Evolutionary conservation across 2,797 vertebrate genomes (phyloP), one percentile per base, ranked within the genome.

Genomic region (Rousettus madagascariensis): DNA sequence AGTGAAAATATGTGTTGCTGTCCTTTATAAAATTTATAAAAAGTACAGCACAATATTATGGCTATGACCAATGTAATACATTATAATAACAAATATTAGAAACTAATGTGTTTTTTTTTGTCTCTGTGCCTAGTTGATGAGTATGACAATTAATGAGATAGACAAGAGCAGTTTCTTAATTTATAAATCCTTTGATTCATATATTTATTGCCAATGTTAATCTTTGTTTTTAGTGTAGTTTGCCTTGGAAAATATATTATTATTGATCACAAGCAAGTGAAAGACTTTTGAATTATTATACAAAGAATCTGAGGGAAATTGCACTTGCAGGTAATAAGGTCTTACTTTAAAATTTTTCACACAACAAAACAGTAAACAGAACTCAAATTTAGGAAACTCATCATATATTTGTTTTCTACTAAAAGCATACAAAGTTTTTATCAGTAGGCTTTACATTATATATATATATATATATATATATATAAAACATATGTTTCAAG

Each of bases 281-380:
- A 85, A 82, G 9, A 83, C 3, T 72, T 71, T 8, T 69, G 10
- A 59, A 30, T 72, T 61, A 94, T 12, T 51, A 0, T 33, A 33
- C 38, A 82, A 83, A 79, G 1, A 59, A 43, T 61, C n/a, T 77
- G 61, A 79, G 41, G 71, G 22, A 63, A n/a, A 82, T 15, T 83
- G 0, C 1, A 79, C 4, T 59, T 94, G 15, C 3, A 43, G 41
- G 24, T 61, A 90, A 75, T 30, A 6, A 33, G 2, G 10, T 74
- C 20, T 90, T 75, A 85, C 22, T 78, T 82, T 63, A 49, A 86
- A 96, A 51, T 12, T 59, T 68, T 90, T 24, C 86, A 91, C 28
- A 83, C 61, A 86, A 59, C 51, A 36, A 85, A 75, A 38, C 61
- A 12, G 5, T 71, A 69, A 88, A 38, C 2, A 24, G 8, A 86